Evolutionary conservation across 2,797 vertebrate genomes (phyloP), one percentile per base, ranked within the genome.

Genomic region (Microctenopoma stevenorrisi): DNA sequence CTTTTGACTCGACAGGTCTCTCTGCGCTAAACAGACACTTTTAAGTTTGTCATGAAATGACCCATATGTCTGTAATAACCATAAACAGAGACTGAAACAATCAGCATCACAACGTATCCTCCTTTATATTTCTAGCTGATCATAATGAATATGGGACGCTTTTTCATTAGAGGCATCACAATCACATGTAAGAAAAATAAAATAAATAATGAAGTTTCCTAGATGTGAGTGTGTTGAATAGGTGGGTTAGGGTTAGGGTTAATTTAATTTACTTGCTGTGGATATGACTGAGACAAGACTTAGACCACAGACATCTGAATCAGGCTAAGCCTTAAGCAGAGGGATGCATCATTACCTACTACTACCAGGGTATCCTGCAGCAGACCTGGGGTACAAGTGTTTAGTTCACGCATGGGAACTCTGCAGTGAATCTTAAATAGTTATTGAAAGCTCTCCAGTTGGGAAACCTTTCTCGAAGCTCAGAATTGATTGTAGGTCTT

Each of bases 361-460:
- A 44, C 50, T 18, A 4, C n/a, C 37, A 6, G 42, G 22, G 58
- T 25, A 64, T 75, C 68, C 76, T 47, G 54, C 78, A 26, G 43
- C 64, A 44, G 60, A 47, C 47, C 18, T 38, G 0, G 40, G 44
- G 37, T 50, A 52, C 68, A 35, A 67, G 49, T 55, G 64, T 59
- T 81, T 67, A 63, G 84, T 78, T 63, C 54, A 58, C 69, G 50
- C 75, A 71, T 58, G 64, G 75, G 71, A 86, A 84, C 80, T 91
- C 72, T 68, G 74, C 76, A 52, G 72, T 80, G 79, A 79, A 82
- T 86, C 81, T 79, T 85, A 84, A 83, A 84, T 55, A 69, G 75
- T 68, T 87, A 90, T 85, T 86, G 88, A 90, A 80, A 82, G 75
- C 62, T 60, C 68, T 81, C 68, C 78, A 66, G 74, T 85, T 87